Percentiles rank a stretch among this genome's conserved stretches.
phyloP scores from a whole-genome alignment of 2,797 vertebrate species.

The Manis crassicaudata region DNA sequence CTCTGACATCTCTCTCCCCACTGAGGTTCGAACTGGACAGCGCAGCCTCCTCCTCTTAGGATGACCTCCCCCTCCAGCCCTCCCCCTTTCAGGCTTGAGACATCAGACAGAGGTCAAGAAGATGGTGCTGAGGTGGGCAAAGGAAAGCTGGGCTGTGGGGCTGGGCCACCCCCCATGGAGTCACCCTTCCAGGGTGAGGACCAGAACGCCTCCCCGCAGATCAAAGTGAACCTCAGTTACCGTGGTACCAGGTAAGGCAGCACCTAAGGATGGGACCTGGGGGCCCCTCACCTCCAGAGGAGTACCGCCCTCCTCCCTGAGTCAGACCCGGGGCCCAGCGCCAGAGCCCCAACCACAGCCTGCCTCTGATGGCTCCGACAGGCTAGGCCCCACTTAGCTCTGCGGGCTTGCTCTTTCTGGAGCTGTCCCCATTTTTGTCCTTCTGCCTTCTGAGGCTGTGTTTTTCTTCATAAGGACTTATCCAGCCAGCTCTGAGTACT shows the following conservation, averaged over 20 bases:
- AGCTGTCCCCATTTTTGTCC: not conserved
- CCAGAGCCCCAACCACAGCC: not conserved
- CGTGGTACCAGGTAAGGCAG: slow-evolving; percentile 82
- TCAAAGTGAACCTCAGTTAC: slow-evolving; percentile 83
- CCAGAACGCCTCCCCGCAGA: slow-evolving; percentile 75
- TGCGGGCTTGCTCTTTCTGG: not conserved
- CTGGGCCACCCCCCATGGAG: slow-evolving; percentile 82
- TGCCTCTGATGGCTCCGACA: not conserved
- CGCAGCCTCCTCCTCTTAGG: not conserved
- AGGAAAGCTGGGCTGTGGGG: slow-evolving; percentile 30
- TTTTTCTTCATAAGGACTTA: not conserved
- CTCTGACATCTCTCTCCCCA: not conserved
- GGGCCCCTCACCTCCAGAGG: not conserved
- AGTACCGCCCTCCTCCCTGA: not conserved
- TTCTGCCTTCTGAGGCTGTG: not conserved
- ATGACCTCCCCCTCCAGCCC: slow-evolving; percentile 61
- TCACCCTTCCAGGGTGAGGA: slow-evolving; percentile 83
- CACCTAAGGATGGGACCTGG: no score
- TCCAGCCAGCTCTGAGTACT: not conserved
- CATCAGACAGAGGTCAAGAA: slow-evolving; percentile 73
- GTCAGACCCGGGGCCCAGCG: not conserved
- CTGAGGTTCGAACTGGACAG: not conserved
- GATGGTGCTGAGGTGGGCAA: slow-evolving; percentile 36
- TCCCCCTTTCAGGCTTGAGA: slow-evolving; percentile 78
- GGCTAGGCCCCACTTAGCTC: not conserved